A percentile compares a stretch with the other conserved stretches of the same genome.
Evolutionary conservation across 2,888 invertebrate species (phyloP).

Genomic region (Dicranocentrus wangi): DNA sequence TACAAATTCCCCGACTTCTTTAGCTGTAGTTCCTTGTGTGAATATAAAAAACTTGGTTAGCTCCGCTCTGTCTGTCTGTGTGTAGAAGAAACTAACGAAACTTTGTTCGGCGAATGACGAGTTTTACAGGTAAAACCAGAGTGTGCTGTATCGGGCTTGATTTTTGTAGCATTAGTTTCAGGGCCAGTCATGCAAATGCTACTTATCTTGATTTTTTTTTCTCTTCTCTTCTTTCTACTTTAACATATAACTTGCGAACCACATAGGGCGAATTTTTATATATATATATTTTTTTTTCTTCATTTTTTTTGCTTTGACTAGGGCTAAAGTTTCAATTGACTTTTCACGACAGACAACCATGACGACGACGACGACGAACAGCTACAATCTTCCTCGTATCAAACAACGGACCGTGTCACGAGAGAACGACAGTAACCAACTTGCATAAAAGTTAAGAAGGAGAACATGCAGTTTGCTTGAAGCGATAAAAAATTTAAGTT

Average conservation of each 20-base stretch:
- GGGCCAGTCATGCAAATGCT: conserved; percentile 52
- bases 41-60: too few species aligned
- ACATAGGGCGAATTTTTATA: not conserved
- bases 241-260: conserved; percentile 30
- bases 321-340: conserved; percentile 34
- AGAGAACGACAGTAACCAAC: conserved; percentile 30
- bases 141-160: conserved; percentile 9
- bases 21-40: too few species aligned
- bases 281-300: conserved; percentile 1
- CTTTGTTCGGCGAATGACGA: not conserved
- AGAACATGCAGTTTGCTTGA: conserved; percentile 36
- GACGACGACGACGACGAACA: conserved; percentile 1
- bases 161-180: conserved; percentile 44
- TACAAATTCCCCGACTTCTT: not conserved
- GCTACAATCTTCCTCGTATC: not conserved
- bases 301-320: too few species aligned
- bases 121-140: not conserved
- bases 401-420: conserved; percentile 2
- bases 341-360: conserved; percentile 42
- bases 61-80: not conserved
- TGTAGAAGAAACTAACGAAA: too few species aligned
- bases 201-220: conserved; percentile 36
- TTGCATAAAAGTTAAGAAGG: too few species aligned
- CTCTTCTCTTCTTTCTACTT: too few species aligned
- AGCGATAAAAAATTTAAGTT: not conserved